phyloP scores from a whole-genome alignment of 2,888 invertebrate species.

The Meloe dianella region DNA sequence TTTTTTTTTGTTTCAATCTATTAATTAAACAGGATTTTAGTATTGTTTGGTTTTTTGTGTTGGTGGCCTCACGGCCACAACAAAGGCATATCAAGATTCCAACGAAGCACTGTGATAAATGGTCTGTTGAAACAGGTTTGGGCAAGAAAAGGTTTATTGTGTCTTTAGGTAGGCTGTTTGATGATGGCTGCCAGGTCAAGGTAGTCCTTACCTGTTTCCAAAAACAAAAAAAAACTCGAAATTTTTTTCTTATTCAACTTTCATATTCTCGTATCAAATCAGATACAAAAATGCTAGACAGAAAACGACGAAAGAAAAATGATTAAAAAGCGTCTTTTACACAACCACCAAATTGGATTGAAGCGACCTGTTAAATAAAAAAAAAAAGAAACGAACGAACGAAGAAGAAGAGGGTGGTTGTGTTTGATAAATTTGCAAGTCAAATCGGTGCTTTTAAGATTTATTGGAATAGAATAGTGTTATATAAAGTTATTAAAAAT shows the following conservation, averaged over 20 bases:
- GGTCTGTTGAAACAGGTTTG: constrained; percentile 31
- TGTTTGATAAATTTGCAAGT: constrained; percentile 26
- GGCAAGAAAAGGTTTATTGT: constrained; percentile 34
- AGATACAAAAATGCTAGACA: neutral
- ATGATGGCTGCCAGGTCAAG: constrained; percentile 32
- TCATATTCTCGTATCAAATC: constrained; percentile 1
- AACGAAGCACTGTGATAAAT: constrained; percentile 29
- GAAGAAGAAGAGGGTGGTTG: constrained; percentile 20
- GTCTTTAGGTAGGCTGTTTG: constrained; percentile 35
- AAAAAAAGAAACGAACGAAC: no score
- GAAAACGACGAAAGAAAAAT: constrained; percentile 5
- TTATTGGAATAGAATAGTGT: constrained; percentile 20
- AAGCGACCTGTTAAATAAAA: neutral
- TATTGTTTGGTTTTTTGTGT: neutral
- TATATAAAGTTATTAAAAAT: constrained; percentile 26
- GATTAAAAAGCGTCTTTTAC: constrained; percentile 23
- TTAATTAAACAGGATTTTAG: neutral
- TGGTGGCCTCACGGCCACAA: constrained; percentile 7
- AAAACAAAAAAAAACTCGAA: neutral
- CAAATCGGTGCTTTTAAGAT: constrained; percentile 29
- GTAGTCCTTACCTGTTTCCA: constrained; percentile 30
- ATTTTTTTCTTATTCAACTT: neutral
- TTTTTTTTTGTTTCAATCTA: neutral
- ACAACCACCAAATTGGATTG: constrained; percentile 23
- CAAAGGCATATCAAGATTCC: constrained; percentile 8